These are phyloP conservation scores for Lasioglossum marginatum DNA, from an alignment of 2,888 invertebrate genomes.

Conservation along the genomic window DNA sequence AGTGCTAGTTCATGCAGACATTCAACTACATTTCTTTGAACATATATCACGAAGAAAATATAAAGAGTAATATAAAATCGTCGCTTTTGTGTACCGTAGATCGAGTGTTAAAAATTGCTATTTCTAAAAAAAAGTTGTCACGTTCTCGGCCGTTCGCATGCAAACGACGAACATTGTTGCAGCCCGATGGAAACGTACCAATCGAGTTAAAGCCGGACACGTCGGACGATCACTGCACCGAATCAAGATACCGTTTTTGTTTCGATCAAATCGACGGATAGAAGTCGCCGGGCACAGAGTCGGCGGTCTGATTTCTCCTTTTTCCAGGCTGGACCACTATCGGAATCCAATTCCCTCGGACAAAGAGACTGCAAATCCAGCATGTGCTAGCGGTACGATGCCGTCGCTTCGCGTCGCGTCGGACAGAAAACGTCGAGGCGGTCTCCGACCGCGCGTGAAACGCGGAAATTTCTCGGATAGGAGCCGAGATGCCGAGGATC, in stretches of 20 bases:
- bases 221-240: constrained; percentile 12
- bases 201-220: constrained; percentile 12
- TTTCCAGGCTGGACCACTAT: constrained; percentile 13
- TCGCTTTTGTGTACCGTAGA: background rate
- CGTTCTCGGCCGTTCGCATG: background rate
- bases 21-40: too few species aligned
- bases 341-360: constrained; percentile 54
- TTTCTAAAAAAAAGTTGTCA: background rate
- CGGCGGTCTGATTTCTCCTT: background rate
- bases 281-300: constrained; percentile 7
- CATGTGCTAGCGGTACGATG: constrained; percentile 22
- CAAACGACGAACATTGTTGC: constrained; percentile 7
- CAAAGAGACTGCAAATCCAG: constrained; percentile 40
- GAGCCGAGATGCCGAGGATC: background rate
- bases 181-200: constrained; percentile 3
- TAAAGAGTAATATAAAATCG: background rate
- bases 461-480: constrained; percentile 1
- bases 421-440: background rate
- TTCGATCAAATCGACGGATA: constrained; percentile 14
- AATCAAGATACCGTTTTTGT: constrained; percentile 18
- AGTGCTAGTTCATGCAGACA: too few species aligned
- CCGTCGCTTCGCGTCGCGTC: background rate
- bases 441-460: constrained; percentile 12
- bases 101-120: background rate
- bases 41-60: background rate